Evolutionary conservation across 2,797 vertebrate species (phyloP), one percentile per base, ranked within the genome.

Genomic region (Sphenopsis melanotis): DNA sequence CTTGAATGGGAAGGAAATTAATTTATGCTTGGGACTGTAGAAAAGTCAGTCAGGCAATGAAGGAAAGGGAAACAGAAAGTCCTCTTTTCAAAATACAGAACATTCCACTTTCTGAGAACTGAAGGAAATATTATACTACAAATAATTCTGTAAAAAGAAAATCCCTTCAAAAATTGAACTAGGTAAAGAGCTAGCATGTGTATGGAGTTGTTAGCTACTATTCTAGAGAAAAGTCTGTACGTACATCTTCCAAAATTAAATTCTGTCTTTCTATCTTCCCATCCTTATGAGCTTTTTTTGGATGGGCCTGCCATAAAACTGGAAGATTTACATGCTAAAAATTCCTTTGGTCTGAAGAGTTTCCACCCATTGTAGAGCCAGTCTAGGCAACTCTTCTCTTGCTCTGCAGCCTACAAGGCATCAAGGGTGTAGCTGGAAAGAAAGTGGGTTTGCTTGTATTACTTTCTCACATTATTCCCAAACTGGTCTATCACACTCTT

Each of bases 331-430:
- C 37, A 34, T 69, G 47, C 82, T 90, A 52, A 72, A 66, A 86
- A 91, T 82, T 91, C 61, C 57, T 92, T 89, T 95, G 79, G 42
- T 78, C 63, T 93, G 71, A 77, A 53, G 57, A 85, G 32, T 86
- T 95, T 87, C 69, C 39, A 87, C 29, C 29, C 46, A 2, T 55
- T 74, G 46, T 61, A 57, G 82, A 83, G 36, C 15, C 41, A 57
- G 37, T 64, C 49, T 83, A 55, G 42, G 57, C 46, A 70, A 11
- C 64, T 80, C 39, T 86, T 77, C 32, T 76, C n/a, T 49, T 65
- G 55, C 72, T 53, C 46, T 94, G 64, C 69, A 86, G 69, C 72
- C 87, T 88, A 14, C 20, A 18, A 91, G 57, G 55, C 60, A 32
- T 57, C 68, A 11, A 53, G 60, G 42, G 11, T 68, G 22, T 64